Percentiles rank a stretch among this genome's conserved stretches.
Conservation (phyloP, 2,888 invertebrate species). For the Lasius fuliginosus region DNA sequence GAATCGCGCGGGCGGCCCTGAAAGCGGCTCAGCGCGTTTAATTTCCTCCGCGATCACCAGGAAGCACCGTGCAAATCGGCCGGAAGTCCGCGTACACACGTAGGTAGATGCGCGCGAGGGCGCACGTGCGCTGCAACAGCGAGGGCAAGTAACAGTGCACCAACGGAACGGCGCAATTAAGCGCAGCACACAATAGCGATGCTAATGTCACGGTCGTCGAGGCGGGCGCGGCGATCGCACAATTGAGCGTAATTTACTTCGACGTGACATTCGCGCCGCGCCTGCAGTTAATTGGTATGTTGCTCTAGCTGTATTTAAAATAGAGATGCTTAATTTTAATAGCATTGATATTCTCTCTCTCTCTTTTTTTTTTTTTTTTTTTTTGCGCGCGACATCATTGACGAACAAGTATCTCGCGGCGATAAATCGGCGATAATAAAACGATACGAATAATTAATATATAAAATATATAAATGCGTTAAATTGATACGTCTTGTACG, state of each 20-base stretch:
- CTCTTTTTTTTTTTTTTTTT: background rate
- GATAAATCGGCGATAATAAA: background rate
- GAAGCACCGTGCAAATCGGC: slow-evolving; percentile 38
- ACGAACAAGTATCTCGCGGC: background rate
- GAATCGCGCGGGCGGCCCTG: slow-evolving; percentile 7
- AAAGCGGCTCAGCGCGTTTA: background rate
- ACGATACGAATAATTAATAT: background rate
- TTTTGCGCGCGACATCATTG: background rate
- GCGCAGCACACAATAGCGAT: slow-evolving; percentile 80
- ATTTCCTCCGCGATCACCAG: slow-evolving; percentile 12
- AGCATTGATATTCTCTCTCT: background rate
- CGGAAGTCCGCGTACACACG: slow-evolving; percentile 28
- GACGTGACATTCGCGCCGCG: slow-evolving; percentile 11
- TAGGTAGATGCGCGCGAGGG: background rate
- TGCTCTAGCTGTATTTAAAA: background rate
- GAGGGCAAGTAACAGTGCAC: slow-evolving; percentile 12
- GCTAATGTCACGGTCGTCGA: slow-evolving; percentile 82
- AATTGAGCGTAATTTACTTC: slow-evolving; percentile 64
- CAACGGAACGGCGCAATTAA: slow-evolving; percentile 75
- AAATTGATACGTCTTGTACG: too few relatives aligned
- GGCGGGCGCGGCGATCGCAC: slow-evolving; percentile 58
- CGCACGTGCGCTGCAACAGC: slow-evolving; percentile 16
- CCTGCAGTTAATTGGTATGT: slow-evolving; percentile 14
- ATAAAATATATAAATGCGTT: too few relatives aligned
- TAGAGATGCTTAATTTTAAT: background rate